Conservation (phyloP, 2,113 vertebrate genomes). For the Nesogale talazaci region DNA sequence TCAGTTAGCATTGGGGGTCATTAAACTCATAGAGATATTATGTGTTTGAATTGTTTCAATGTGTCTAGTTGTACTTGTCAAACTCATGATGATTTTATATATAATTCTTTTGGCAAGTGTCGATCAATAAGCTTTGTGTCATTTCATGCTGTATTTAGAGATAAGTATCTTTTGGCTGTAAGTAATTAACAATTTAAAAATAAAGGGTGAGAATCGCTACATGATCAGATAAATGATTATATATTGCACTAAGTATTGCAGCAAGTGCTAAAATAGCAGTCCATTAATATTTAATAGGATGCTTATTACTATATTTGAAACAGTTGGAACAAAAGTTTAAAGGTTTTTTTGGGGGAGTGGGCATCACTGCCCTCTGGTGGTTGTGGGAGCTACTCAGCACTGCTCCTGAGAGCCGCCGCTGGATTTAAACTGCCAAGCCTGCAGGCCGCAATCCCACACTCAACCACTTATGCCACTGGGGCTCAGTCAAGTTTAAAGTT, state of each 20-base stretch:
- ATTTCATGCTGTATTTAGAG: neutral
- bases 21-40: slow-evolving; percentile 9
- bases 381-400: too few species aligned
- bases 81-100: slow-evolving; percentile 31
- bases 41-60: slow-evolving; percentile 17
- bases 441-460: too few species aligned
- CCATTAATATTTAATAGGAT: slow-evolving; percentile 31
- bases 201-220: slow-evolving; percentile 7
- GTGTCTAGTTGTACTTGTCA: slow-evolving; percentile 12
- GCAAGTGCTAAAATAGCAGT: slow-evolving; percentile 9
- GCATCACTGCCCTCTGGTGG: too few species aligned
- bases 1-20: neutral
- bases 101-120: neutral
- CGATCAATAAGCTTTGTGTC: neutral
- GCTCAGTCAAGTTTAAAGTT: slow-evolving; percentile 53
- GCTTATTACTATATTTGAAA: slow-evolving; percentile 42
- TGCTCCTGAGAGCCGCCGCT: too few species aligned
- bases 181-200: neutral
- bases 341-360: too few species aligned
- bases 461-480: too few species aligned
- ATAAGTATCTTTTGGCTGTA: neutral
- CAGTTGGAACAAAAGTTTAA: slow-evolving; percentile 21
- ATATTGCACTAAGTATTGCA: slow-evolving; percentile 27
- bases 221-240: slow-evolving; percentile 35
- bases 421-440: too few species aligned